Evolutionary conservation across 2,113 vertebrate species (phyloP).

Genomic region (Ailurus styani): DNA sequence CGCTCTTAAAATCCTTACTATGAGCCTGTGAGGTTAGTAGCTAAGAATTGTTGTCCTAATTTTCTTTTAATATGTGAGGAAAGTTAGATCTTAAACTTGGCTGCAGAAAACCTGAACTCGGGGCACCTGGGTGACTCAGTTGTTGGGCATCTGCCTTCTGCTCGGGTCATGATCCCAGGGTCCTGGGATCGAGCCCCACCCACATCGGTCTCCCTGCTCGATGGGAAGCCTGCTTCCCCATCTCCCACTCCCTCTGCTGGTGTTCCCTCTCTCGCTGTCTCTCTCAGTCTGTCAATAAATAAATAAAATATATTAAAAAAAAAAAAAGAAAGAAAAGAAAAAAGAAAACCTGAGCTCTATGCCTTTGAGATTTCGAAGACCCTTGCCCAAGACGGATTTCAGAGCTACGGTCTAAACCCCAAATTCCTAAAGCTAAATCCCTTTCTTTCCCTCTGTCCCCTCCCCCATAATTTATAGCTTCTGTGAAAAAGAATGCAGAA

Average conservation of each 20-base stretch:
- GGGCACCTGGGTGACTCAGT: too few species aligned
- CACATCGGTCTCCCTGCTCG: too few species aligned
- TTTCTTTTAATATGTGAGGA: neutral
- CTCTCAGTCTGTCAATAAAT: too few species aligned
- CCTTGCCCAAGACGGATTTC: neutral
- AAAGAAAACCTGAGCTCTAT: neutral
- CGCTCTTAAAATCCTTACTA: neutral
- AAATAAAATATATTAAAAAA: too few species aligned
- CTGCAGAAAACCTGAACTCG: neutral
- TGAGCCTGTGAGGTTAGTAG: fast-evolving
- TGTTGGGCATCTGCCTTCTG: too few species aligned
- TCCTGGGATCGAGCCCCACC: too few species aligned
- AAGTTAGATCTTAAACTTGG: neutral
- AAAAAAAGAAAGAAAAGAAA: too few species aligned
- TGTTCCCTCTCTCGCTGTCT: too few species aligned
- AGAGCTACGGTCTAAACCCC: neutral
- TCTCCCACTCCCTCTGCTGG: too few species aligned
- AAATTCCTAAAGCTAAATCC: neutral
- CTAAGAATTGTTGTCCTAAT: neutral
- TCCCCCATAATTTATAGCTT: neutral
- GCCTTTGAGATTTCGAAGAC: neutral
- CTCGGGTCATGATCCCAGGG: too few species aligned
- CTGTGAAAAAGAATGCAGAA: neutral
- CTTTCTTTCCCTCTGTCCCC: neutral
- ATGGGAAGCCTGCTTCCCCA: too few species aligned